These are phyloP conservation scores for Passer montanus DNA, from an alignment of 2,113 vertebrate species.

Conservation along the genomic window DNA sequence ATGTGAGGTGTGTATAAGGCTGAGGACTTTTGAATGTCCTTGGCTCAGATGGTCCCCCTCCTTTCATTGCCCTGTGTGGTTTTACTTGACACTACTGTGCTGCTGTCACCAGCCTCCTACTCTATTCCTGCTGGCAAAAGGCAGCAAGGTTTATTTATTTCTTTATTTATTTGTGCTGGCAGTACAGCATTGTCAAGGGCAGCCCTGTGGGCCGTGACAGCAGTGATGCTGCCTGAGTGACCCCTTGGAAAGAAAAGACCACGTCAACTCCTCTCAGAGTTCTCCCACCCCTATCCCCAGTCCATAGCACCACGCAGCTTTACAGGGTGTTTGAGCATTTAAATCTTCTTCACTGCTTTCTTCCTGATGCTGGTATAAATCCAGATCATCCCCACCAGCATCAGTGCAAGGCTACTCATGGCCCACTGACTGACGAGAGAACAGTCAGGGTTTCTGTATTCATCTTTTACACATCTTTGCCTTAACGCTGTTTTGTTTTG, in stretches of 20 bases:
- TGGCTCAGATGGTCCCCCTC: not conserved
- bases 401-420: rapidly evolving
- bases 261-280: not conserved
- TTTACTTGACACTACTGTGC: not conserved
- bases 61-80: not conserved
- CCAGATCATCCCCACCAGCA: not conserved
- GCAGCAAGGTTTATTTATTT: not conserved
- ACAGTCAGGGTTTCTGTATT: not conserved
- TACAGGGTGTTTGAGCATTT: not conserved
- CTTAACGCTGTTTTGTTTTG: not conserved
- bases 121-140: not conserved
- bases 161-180: not conserved
- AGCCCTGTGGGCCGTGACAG: not conserved
- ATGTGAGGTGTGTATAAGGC: not conserved
- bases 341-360: not conserved
- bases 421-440: not conserved
- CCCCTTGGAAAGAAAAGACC: not conserved
- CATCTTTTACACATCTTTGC: not conserved
- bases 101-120: not conserved
- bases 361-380: not conserved
- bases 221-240: not conserved
- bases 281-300: not conserved
- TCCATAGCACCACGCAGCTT: not conserved
- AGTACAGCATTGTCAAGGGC: not conserved
- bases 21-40: not conserved